Base-by-base conservation (phyloP, 2,797 vertebrate species). In the Bovichtus diacanthus region DNA sequence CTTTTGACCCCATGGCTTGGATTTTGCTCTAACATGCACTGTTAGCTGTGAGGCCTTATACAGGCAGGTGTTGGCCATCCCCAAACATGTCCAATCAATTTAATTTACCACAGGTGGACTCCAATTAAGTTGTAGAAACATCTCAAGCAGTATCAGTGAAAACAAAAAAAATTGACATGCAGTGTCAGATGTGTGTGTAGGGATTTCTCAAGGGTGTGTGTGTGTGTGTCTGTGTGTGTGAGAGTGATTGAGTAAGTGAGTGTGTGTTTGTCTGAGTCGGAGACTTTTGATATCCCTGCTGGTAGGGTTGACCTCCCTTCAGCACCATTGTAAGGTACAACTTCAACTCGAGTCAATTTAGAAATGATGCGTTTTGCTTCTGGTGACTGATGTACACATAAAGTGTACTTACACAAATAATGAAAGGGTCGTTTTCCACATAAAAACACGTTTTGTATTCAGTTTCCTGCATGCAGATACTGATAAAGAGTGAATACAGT, bases 131-230 rank as follows among this genome's bases (percentile, higher is more conserved):
- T n/a, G n/a, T n/a, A n/a, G n/a, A n/a, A n/a, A n/a, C n/a, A n/a
- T n/a, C n/a, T n/a, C n/a, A n/a, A n/a, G n/a, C n/a, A n/a, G n/a
- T n/a, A n/a, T n/a, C n/a, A n/a, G n/a, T n/a, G n/a, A n/a, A n/a
- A n/a, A n/a, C n/a, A n/a, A n/a, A n/a, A n/a, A n/a, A n/a, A n/a
- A n/a, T n/a, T n/a, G 69, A 77, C 73, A 56, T 72, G 59, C 74
- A 36, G 55, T 47, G 74, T 88, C 80, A 88, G 83, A 78, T 88
- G 80, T 83, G 84, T 62, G 76, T 34, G 44, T 1, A 25, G 29
- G 10, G 43, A 80, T 81, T 80, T 85, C 39, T 74, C 82, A 83
- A 85, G 71, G 70, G 36, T 79, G 38, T 58, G 16, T 50, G 46
- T 51, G 41, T 23, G 29, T 25, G 60, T 50, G 31, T 50, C 46